Percentiles rank a stretch among this genome's conserved stretches.
phyloP scores from a whole-genome alignment of 2,888 invertebrate species.

The Abscondita cerata region DNA sequence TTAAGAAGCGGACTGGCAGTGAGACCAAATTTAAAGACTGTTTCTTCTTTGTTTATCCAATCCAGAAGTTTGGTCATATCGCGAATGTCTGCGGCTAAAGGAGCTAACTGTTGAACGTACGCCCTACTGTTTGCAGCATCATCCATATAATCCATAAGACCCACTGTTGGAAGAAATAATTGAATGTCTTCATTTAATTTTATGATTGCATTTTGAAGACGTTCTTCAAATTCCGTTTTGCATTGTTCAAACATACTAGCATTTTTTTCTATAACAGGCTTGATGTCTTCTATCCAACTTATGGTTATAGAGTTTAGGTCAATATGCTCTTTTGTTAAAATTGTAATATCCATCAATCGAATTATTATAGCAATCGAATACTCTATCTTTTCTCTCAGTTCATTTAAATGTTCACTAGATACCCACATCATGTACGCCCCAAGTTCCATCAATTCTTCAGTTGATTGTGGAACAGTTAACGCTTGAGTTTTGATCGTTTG shows the following conservation, averaged over 20 bases:
- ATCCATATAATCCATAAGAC: conserved; percentile 84
- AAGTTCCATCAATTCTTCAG: conserved; percentile 82
- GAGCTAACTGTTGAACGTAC: conserved; percentile 79
- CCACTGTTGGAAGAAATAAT: conserved; percentile 76
- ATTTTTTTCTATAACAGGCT: conserved; percentile 82
- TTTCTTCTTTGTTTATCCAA: conserved; percentile 92
- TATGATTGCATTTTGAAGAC: conserved; percentile 71
- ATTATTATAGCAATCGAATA: conserved; percentile 71
- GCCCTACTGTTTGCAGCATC: conserved; percentile 77
- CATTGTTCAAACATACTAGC: conserved; percentile 80
- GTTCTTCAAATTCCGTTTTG: conserved; percentile 86
- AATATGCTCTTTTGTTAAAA: conserved; percentile 76
- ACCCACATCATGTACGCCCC: conserved; percentile 80
- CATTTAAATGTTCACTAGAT: conserved; percentile 73
- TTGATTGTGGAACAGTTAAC: conserved; percentile 75
- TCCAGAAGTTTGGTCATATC: conserved; percentile 76
- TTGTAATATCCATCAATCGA: conserved; percentile 78
- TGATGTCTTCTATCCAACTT: conserved; percentile 82
- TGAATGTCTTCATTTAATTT: conserved; percentile 74
- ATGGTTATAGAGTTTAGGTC: conserved; percentile 82
- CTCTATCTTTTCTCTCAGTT: conserved; percentile 74
- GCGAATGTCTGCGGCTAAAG: conserved; percentile 76
- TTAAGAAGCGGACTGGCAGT: conserved; percentile 79
- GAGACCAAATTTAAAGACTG: conserved; percentile 81
- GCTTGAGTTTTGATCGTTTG: conserved; percentile 73